Evolutionary conservation across 2,113 vertebrate species (phyloP), one percentile per base, ranked within the genome.

Genomic region (Rhipidura dahli): DNA sequence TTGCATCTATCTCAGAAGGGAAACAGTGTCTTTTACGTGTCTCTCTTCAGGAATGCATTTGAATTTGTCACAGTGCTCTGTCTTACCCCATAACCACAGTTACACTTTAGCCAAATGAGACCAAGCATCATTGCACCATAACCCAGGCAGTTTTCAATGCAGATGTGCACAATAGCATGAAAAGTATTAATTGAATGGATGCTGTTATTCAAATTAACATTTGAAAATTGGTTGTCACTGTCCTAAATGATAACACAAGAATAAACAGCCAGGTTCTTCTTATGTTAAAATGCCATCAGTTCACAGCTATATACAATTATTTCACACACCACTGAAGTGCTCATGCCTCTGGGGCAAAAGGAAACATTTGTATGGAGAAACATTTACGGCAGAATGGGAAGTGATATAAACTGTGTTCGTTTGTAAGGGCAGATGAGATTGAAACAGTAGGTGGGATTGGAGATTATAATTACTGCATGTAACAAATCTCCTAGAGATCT

Each of bases 401-500:
- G 54, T 61, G 49, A 17, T 11, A 69, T 59, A 57, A 89, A 69
- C 45, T 27, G 2, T 54, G 22, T 39, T 61, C 22, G 5, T 94
- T 90, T 40, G 39, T 86, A 70, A 47, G 3, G 31, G 35, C 20
- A 80, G 59, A 72, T 61, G 59, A 85, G 70, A 76, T 76, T 70
- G 66, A 85, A 94, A 65, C 59, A 83, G 84, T 91, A 77, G 71
- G 92, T 88, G 56, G 76, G 69, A 88, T 59, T 83, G 71, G 21
- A 80, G 51, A 70, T 93, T 71, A 7, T 65, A 87, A 76, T 85
- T 94, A 83, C 59, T 54, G 27, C 33, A 19, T 56, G 35, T 47
- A 89, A 72, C 21, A 81, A 83, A 80, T 83, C 88, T 96, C 65
- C 42, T 86, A 27, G 86, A 83, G 71, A 80, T 86, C 63, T 90